These are phyloP conservation scores for Drosophila ficusphila DNA, from an alignment of 1,140 invertebrate genomes.

Conservation along the genomic window DNA sequence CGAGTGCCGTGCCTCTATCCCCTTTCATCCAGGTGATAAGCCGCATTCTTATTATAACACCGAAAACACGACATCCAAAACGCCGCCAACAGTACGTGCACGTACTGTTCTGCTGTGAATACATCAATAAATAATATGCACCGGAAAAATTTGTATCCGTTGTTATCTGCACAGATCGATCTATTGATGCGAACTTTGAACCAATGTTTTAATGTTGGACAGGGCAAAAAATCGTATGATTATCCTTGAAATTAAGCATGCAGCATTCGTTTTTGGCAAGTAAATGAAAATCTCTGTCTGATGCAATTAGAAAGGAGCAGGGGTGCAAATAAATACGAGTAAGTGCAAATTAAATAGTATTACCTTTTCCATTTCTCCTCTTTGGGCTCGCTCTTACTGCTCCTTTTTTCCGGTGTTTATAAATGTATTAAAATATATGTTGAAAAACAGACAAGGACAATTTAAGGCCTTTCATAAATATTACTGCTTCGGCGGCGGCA, in stretches of 20 bases:
- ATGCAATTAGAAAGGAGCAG: too few relatives aligned
- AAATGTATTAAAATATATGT: slow-evolving; percentile 30
- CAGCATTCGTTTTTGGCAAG: too few relatives aligned
- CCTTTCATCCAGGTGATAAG: slow-evolving; percentile 51
- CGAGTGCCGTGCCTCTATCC: not conserved
- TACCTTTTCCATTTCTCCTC: not conserved
- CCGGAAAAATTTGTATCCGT: not conserved
- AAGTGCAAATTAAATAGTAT: too few relatives aligned
- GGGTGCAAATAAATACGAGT: too few relatives aligned
- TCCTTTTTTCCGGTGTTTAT: not conserved
- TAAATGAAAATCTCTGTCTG: too few relatives aligned
- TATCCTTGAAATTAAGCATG: too few relatives aligned
- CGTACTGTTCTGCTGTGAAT: too few relatives aligned
- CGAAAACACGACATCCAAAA: slow-evolving; percentile 24
- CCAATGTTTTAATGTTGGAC: too few relatives aligned
- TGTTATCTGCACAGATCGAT: too few relatives aligned
- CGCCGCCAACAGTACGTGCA: not conserved
- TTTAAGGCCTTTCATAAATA: slow-evolving; percentile 66
- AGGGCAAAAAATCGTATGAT: too few relatives aligned
- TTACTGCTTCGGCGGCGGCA: slow-evolving; percentile 37
- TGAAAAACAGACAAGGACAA: slow-evolving; percentile 40
- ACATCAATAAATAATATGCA: not conserved
- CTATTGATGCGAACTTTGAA: too few relatives aligned
- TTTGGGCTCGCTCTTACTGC: too few relatives aligned
- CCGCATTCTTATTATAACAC: slow-evolving; percentile 51